Percentiles rank a stretch among this genome's conserved stretches.
Conservation (phyloP, 2,113 vertebrate genomes). For the Laticauda laticaudata region DNA sequence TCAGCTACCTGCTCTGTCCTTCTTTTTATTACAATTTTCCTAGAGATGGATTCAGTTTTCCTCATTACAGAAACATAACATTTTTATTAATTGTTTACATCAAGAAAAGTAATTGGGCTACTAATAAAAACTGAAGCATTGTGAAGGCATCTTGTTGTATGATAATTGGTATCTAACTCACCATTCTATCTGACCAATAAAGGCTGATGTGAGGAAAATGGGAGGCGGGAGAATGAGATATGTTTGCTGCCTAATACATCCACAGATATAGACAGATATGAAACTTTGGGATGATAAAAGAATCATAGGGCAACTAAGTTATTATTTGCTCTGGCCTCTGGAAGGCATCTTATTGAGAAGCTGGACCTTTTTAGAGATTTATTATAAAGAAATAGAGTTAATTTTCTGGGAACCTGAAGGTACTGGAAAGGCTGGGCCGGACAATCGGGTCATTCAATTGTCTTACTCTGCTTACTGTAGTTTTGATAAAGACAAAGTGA, state of each 20-base stretch:
- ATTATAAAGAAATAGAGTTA: neutral
- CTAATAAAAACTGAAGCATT: neutral
- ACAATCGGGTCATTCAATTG: neutral
- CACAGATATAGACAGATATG: no score
- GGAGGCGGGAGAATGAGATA: no score
- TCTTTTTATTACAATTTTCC: neutral
- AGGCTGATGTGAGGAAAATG: neutral
- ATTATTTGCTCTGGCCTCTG: neutral
- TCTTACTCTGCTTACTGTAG: slow-evolving; percentile 8
- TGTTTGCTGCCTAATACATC: no score
- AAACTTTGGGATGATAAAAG: no score
- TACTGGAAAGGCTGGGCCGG: neutral
- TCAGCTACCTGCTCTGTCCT: neutral
- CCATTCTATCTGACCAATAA: neutral
- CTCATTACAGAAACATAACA: no score
- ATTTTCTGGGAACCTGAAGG: neutral
- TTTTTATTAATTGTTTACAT: neutral
- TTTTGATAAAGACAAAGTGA: slow-evolving; percentile 65
- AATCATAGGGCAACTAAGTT: neutral
- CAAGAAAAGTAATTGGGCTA: neutral
- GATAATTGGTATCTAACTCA: neutral
- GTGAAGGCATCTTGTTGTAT: neutral
- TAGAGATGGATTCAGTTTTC: neutral
- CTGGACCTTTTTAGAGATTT: neutral
- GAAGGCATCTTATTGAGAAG: neutral